Evolutionary conservation across 2,888 invertebrate species (phyloP), one percentile per base, ranked within the genome.

Genomic region (Eupithecia pulchellata): DNA sequence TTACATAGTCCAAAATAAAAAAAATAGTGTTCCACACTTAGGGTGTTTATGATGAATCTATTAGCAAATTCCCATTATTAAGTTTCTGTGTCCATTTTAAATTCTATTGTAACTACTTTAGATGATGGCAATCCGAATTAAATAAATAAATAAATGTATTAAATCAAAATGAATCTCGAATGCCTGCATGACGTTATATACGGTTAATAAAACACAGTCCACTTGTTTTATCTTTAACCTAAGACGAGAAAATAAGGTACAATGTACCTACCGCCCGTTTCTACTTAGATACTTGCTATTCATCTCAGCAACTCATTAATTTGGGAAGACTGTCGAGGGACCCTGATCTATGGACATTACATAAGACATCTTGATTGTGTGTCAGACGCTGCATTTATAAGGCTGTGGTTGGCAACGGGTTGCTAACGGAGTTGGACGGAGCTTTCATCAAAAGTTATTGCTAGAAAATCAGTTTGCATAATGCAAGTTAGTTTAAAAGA

Each of bases 321-420:
- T 62, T 72, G 64, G 68, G 68, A 65, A 72, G 57, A 29, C 62
- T 68, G 65, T 64, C 69, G 61, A 69, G 64, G 64, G 52, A 55
- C n/a, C 62, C 62, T 70, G 67, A 70, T 67, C 61, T 62, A 69
- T 66, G 65, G 58, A 69, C 36, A 62, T 32, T 62, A 39, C 52
- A 25, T 60, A 32, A 30, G 58, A 60, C 52, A 25, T 30, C 69
- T 67, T 67, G 61, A 73, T 69, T 69, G 60, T 39, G 57, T 62
- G 20, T 64, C 63, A 62, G 39, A 39, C 42, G 39, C 57, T 68
- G 47, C 55, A 58, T 64, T 60, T 63, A 64, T 47, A 64, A 68
- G 42, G 64, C 57, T 58, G 27, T 39, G 60, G 63, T n/a, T 69
- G 69, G 36, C 69, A 69, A 47, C 52, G 36, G 36, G 32, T 57